Evolutionary conservation across 2,113 vertebrate genomes (phyloP).

Genomic region (Suncus etruscus): DNA sequence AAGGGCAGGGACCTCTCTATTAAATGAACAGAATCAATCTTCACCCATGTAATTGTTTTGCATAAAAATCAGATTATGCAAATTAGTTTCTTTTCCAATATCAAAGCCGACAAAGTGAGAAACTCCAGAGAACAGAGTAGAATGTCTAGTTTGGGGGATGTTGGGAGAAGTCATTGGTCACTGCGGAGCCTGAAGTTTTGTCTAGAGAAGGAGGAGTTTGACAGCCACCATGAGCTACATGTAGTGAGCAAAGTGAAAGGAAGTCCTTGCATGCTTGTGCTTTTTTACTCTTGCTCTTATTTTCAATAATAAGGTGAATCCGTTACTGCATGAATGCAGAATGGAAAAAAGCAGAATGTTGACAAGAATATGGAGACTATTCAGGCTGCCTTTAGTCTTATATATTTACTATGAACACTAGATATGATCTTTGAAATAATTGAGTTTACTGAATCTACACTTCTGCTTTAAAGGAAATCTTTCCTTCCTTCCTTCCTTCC

Average conservation of each 20-base stretch:
- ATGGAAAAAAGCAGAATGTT: background rate
- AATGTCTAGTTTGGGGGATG: background rate
- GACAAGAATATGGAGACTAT: conserved; percentile 9
- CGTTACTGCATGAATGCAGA: conserved; percentile 43
- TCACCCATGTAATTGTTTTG: conserved; percentile 9
- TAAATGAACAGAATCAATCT: background rate
- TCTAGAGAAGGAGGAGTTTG: background rate
- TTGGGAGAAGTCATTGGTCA: background rate
- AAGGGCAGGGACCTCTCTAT: background rate
- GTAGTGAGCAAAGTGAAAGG: background rate
- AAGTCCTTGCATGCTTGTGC: background rate
- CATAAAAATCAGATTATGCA: conserved; percentile 9
- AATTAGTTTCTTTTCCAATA: conserved; percentile 10
- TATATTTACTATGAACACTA: conserved; percentile 23
- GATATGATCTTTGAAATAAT: conserved; percentile 47
- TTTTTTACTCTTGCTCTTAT: background rate
- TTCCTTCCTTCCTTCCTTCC: background rate
- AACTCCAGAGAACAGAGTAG: background rate
- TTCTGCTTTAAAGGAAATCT: background rate
- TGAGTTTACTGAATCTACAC: conserved; percentile 11
- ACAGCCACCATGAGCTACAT: background rate
- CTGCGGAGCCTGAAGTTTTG: background rate
- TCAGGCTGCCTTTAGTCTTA: conserved; percentile 36
- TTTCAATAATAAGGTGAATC: background rate
- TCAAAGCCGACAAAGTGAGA: background rate